A percentile compares a stretch with the other conserved stretches of the same genome.
These are phyloP conservation scores for Yponomeuta cagnagella DNA, from an alignment of 2,888 invertebrate genomes.

Conservation along the genomic window DNA sequence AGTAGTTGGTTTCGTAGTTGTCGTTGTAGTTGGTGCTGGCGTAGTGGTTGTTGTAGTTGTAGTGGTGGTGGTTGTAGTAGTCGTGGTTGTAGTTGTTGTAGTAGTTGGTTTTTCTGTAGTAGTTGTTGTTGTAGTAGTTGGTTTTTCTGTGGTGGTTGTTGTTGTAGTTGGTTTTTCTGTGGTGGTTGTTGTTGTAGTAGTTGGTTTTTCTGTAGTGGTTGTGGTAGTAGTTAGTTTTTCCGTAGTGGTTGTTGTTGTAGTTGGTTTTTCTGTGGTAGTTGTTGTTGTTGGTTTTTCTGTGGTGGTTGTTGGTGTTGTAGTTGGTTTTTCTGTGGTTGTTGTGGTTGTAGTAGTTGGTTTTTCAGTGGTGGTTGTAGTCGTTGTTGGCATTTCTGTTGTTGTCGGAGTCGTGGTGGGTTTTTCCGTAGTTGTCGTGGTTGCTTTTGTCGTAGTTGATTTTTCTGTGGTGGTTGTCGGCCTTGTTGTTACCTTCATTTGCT, in stretches of 20 bases:
- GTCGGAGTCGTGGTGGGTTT: conserved; percentile 14
- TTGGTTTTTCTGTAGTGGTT: neutral
- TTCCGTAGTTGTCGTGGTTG: conserved; percentile 13
- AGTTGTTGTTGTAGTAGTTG: neutral
- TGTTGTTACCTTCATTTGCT: conserved; percentile 14
- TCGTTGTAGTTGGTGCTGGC: no score
- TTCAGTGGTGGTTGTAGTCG: conserved; percentile 14
- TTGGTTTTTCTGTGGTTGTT: conserved; percentile 17
- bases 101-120: neutral
- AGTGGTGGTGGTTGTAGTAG: neutral
- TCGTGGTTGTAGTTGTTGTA: neutral
- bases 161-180: neutral
- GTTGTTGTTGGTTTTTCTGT: neutral
- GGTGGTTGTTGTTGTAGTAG: neutral
- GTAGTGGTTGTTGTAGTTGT: neutral
- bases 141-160: no score
- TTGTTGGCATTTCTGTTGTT: conserved; percentile 11
- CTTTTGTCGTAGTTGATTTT: neutral
- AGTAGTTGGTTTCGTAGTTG: no score
- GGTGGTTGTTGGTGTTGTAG: conserved; percentile 14
- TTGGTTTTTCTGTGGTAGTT: neutral
- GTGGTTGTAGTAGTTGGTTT: conserved; percentile 15
- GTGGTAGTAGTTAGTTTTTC: neutral
- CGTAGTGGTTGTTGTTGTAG: neutral
- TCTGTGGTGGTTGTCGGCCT: conserved; percentile 13